Evolutionary conservation across 2,113 vertebrate genomes (phyloP), one percentile per base, ranked within the genome.

Genomic region (Ondatra zibethicus): DNA sequence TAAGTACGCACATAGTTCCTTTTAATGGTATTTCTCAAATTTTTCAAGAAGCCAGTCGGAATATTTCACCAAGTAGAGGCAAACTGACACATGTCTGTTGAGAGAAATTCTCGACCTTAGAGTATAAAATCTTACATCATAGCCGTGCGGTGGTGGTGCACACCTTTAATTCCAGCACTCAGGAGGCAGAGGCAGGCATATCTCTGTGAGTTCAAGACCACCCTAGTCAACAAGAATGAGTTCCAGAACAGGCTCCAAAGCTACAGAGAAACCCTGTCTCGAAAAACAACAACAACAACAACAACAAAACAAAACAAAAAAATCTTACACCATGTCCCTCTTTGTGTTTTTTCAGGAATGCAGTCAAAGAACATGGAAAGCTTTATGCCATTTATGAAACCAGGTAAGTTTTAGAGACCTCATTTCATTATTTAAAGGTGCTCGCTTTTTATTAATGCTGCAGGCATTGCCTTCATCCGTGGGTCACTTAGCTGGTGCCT

Each of bases 371-470:
- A 97, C 99, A 99, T 98, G 99, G 99, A 97, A 99, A 99, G 98
- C 98, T 99, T n/a, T 99, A 99, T 90, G 98, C 99, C 90, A 99
- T 99, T 98, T 99, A 99, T 96, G 99, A 99, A 82, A 99, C 99
- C 58, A 99, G 99, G 99, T 99, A 97, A 99, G 99, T 94, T 33
- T 89, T 76, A 87, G 47, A 23, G 91, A 50, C 4, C 85, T 96
- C 1, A 61, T 65, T 96, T 70, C 17, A 87, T 14, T 10, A 14
- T 21, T 75, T 81, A 94, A 96, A 92, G 7, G 2, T 3, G 39
- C 82, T 52, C 0, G 3, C 13, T 55, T 55, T 92, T 68, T n/a
- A 47, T 4, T 82, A 66, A 68, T 70, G 29, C 36, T 45, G 0
- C 17, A 93, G 96, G 39, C 50, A 6, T 82, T 89, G 66, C 7